Evolutionary conservation across 53 echinoderm and acorn worm species (phyloP).

Genomic region (Henricia sp.): DNA sequence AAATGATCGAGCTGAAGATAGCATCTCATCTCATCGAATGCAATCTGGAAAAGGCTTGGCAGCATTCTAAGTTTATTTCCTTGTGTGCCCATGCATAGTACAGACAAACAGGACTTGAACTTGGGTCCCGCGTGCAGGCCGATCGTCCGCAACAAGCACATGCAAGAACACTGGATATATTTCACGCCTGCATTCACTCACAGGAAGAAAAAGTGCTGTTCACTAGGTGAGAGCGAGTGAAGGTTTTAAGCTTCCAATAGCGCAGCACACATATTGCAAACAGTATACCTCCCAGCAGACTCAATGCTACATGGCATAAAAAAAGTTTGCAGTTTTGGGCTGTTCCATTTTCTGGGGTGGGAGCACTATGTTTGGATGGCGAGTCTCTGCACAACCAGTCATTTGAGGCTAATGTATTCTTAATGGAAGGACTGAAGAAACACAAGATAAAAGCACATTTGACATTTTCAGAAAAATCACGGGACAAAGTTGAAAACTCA

Average conservation of each 20-base stretch:
- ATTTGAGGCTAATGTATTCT: too few relatives aligned
- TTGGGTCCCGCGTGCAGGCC: background rate
- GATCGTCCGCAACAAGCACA: slow-evolving; percentile 21
- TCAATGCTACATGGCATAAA: background rate
- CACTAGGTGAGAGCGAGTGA: too few relatives aligned
- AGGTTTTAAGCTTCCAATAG: too few relatives aligned
- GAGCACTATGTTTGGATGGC: too few relatives aligned
- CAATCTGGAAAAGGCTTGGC: background rate
- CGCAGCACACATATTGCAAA: slow-evolving; percentile 20
- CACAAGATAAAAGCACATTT: too few relatives aligned
- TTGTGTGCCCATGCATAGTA: background rate
- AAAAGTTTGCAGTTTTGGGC: slow-evolving; percentile 58
- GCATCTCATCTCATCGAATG: slow-evolving; percentile 3
- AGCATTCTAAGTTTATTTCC: slow-evolving; percentile 51
- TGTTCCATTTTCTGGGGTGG: slow-evolving; percentile 32
- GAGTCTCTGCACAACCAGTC: too few relatives aligned
- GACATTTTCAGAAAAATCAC: too few relatives aligned
- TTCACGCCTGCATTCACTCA: slow-evolving; percentile 42
- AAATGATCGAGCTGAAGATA: background rate
- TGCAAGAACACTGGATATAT: slow-evolving; percentile 42
- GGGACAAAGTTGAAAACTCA: too few relatives aligned
- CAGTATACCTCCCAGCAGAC: slow-evolving; percentile 31
- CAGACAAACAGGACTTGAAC: slow-evolving; percentile 1
- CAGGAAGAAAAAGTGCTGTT: slow-evolving; percentile 27
- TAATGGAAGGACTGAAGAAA: too few relatives aligned